Evolutionary conservation across 2,113 vertebrate genomes (phyloP), one percentile per base, ranked within the genome.

Genomic region (Chiloscyllium plagiosum): DNA sequence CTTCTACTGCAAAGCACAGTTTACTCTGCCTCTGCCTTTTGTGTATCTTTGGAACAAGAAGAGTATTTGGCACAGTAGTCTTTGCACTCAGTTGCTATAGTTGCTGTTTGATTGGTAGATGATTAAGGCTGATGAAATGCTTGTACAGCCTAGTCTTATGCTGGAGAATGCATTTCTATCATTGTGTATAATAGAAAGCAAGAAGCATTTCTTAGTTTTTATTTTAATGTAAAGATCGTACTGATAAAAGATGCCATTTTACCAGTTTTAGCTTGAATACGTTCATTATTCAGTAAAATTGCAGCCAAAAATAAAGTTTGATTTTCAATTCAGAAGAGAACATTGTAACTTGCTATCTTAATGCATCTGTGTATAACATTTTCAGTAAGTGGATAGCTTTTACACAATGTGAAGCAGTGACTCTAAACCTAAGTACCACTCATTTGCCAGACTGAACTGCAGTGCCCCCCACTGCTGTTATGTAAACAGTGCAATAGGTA

Each of bases 401-500:
- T 33, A 72, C 42, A 19, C 94, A 47, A 95, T 95, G 94, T 47
- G 70, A 72, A 52, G 26, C 52, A 90, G 4, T 1, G 87, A 90
- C 69, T 95, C 72, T 95, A 33, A 95, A 95, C 13, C 29, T 20
- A 52, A 95, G 26, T 50, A 69, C 37, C 26, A 72, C 24, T 95
- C 37, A 72, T 5, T 69, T 50, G 42, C 68, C 93, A 70, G 66
- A 37, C 42, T 95, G 68, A 95, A 26, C 42, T 70, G 68, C 93
- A 95, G 94, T 95, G 94, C 68, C 94, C 52, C 69, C 94, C 4
- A 76, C 94, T 95, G 94, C 22, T 95, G 20, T 29, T 29, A 33
- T 13, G 52, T 47, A 33, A 69, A 33, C 94, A 95, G 13, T 72
- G 42, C 68, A 95, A 19, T 50, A 47, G 22, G 12, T 95, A 72